phyloP scores from a whole-genome alignment of 2,797 vertebrate genomes.

The Halcyon chelicuti region DNA sequence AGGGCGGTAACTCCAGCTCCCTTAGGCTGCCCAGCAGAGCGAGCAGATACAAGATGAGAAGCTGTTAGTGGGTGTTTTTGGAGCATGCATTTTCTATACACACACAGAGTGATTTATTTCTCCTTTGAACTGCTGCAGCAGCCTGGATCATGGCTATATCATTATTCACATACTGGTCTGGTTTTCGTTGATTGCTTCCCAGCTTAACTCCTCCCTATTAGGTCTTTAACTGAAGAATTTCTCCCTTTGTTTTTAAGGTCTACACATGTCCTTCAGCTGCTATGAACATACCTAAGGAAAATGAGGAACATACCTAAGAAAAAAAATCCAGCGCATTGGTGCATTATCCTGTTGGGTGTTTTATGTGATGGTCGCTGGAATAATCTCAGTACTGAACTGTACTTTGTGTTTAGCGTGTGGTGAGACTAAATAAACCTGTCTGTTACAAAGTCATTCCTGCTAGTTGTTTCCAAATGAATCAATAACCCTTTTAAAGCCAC shows the following conservation, averaged over 20 bases:
- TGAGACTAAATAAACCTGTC: constrained; percentile 13
- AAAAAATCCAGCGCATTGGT: not conserved
- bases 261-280: not conserved
- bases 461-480: constrained; percentile 56
- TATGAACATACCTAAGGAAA: not conserved
- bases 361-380: not conserved
- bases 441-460: constrained; percentile 10
- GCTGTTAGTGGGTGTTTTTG: not conserved
- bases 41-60: not conserved
- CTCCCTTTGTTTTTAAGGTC: not conserved
- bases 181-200: not conserved
- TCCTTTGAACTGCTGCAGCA: not conserved
- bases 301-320: not conserved
- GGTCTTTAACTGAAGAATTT: not conserved
- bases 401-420: not conserved
- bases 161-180: not conserved
- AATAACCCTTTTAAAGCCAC: constrained; percentile 40
- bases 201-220: not conserved
- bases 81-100: not conserved
- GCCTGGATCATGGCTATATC: not conserved
- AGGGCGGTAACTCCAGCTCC: not conserved
- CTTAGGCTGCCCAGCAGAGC: not conserved
- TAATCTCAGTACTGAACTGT: not conserved
- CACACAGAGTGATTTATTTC: not conserved
- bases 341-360: not conserved